Percentiles rank a stretch among this genome's conserved stretches.
Evolutionary conservation across 2,888 invertebrate species (phyloP).

Genomic region (Machimus atricapillus): DNA sequence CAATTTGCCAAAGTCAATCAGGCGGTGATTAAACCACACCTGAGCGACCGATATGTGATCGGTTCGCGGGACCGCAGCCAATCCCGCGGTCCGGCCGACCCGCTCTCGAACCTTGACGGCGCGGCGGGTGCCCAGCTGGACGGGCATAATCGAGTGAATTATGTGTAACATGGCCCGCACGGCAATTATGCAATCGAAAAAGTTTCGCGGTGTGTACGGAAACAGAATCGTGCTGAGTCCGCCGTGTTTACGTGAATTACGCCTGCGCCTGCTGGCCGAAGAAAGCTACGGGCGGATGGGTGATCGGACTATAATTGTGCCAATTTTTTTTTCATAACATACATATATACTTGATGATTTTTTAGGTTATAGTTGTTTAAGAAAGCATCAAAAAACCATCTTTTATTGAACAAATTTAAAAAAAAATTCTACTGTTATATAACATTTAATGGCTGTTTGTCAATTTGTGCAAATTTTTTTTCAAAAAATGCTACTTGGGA

Average conservation of each 20-base stretch:
- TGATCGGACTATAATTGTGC: background rate
- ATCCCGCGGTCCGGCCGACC: background rate
- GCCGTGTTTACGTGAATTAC: background rate
- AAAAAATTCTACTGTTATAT: too few relatives aligned
- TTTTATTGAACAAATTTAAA: too few relatives aligned
- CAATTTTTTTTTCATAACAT: background rate
- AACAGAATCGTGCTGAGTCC: background rate
- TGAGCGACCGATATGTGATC: background rate
- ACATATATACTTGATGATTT: background rate
- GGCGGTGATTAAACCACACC: conserved; percentile 5
- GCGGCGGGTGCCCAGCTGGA: background rate
- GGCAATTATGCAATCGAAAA: conserved; percentile 5
- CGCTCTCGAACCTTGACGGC: background rate
- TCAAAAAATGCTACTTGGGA: too few relatives aligned
- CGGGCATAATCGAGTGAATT: conserved; percentile 1
- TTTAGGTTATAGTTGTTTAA: background rate
- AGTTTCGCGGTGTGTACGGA: background rate
- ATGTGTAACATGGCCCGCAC: background rate
- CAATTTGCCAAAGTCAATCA: conserved; percentile 1
- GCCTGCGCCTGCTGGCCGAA: background rate
- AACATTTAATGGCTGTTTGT: too few relatives aligned
- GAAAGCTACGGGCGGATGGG: background rate
- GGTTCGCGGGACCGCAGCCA: background rate
- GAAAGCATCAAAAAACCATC: background rate
- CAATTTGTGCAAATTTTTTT: too few relatives aligned